phyloP scores from a whole-genome alignment of 2,797 vertebrate species.

The Falco peregrinus region DNA sequence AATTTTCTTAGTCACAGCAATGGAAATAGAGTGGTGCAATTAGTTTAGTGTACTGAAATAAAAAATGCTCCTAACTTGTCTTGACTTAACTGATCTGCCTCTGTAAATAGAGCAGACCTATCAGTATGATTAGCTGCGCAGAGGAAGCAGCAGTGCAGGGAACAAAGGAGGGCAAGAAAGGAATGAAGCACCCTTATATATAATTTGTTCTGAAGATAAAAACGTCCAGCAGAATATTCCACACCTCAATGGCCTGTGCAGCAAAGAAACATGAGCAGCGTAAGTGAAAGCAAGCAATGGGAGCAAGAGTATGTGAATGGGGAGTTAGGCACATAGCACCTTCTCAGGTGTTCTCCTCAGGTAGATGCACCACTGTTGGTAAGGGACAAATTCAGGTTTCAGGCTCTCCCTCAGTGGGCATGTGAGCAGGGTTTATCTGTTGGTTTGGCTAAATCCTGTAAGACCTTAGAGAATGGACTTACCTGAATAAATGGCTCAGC shows the following conservation, averaged over 20 bases:
- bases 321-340: not conserved
- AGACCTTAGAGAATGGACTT: not conserved
- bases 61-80: not conserved
- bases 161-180: not conserved
- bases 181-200: accelerated
- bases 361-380: not conserved
- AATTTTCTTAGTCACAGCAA: not conserved
- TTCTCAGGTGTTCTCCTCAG: not conserved
- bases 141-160: not conserved
- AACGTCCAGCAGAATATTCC: not conserved
- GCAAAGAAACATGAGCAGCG: not conserved
- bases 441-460: not conserved
- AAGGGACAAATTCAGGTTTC: not conserved
- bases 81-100: not conserved
- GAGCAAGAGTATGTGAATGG: not conserved
- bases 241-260: not conserved
- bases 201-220: not conserved
- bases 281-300: not conserved
- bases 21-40: not conserved
- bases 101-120: not conserved
- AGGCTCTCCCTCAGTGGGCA: not conserved
- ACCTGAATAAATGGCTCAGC: not conserved
- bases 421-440: not conserved
- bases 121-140: not conserved
- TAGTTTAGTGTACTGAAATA: not conserved